Base-by-base conservation (phyloP, 1,140 invertebrate species). In the Habropoda laboriosa region DNA sequence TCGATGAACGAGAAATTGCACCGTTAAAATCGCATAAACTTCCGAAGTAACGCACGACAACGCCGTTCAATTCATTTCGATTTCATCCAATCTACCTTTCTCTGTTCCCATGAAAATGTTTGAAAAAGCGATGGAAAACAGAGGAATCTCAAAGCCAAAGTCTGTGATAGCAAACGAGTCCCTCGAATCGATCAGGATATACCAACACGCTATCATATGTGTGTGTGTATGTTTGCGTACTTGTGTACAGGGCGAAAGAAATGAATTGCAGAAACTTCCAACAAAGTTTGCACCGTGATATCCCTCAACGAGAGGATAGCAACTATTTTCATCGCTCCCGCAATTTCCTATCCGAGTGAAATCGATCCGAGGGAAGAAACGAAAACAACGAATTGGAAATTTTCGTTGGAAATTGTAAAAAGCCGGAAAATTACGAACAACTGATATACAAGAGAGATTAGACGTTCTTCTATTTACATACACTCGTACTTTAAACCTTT, bases 191-290 rank as follows among this genome's bases (percentile, higher is more conserved):
- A 72, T 32, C 18, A 3, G 21, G 5, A 58, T 12, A 13, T 21
- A 1, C 27, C n/a, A n/a, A n/a, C n/a, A n/a, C n/a, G n/a, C n/a
- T n/a, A n/a, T n/a, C n/a, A n/a, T n/a, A n/a, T n/a, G n/a, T n/a
- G n/a, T n/a, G n/a, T n/a, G n/a, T n/a, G n/a, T n/a, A n/a, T n/a
- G 18, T 38, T 8, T 35, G 27, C 5, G 10, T 5, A n/a, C 21
- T 10, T 3, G 66, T 24, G 24, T 16, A 16, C 10, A 24, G n/a
- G 24, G 21, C 38, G 40, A 10, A 38, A 13, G 30, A 47, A 73
- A 73, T 30, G 55, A 64, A 61, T 73, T 7, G 70, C 70, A 47
- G 55, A 47, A 73, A 73, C 32, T 73, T 49, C 40, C 4, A 32
- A 35, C 4, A 61, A 73, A 73, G 55, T 61, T 73, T 38, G 27